These are phyloP conservation scores for Mormyrops boulengeri DNA, from an alignment of 2,797 vertebrate species.

Conservation along the genomic window DNA sequence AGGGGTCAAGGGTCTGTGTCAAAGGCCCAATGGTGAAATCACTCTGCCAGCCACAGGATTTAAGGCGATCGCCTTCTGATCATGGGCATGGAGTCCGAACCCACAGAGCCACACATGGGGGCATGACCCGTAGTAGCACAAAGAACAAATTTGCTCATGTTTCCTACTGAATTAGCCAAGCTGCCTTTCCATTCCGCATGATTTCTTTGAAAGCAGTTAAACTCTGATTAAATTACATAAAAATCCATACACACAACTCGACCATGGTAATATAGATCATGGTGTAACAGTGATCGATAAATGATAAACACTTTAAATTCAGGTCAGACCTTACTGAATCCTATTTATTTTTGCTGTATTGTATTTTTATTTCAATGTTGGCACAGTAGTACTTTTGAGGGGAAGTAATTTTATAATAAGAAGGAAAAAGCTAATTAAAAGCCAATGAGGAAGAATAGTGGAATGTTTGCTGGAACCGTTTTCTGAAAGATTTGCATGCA, in stretches of 20 bases:
- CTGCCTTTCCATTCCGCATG: neutral
- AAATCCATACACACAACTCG: neutral
- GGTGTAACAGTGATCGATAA: neutral
- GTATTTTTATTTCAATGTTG: neutral
- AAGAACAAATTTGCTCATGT: slow-evolving; percentile 1
- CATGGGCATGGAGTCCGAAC: neutral
- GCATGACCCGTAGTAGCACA: neutral
- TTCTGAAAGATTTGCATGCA: slow-evolving; percentile 17
- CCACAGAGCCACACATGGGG: neutral
- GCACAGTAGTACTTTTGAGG: neutral
- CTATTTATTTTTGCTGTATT: neutral
- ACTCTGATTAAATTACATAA: neutral
- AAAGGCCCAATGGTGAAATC: neutral
- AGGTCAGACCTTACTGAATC: neutral
- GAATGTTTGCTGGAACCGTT: neutral
- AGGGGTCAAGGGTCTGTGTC: neutral
- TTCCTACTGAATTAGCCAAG: neutral
- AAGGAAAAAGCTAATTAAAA: neutral
- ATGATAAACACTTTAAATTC: neutral
- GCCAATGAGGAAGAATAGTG: neutral
- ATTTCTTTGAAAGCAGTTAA: neutral
- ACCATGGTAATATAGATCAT: neutral
- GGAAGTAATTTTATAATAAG: neutral
- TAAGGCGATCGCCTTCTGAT: neutral
- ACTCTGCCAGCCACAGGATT: neutral